These are phyloP conservation scores for Drosophila greeni DNA, from an alignment of 2,888 invertebrate genomes.

Conservation along the genomic window DNA sequence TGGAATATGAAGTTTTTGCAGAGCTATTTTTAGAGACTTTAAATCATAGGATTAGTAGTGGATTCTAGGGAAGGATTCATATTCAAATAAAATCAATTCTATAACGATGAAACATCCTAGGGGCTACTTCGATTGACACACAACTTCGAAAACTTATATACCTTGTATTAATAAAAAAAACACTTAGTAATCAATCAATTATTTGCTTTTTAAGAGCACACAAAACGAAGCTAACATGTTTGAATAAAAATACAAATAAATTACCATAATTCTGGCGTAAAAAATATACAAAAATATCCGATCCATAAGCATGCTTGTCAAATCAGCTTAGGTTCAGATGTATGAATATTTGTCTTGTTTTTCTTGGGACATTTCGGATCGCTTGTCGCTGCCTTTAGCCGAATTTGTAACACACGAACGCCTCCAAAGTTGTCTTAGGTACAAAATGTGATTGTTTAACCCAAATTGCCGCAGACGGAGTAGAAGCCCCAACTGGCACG, in stretches of 20 bases:
- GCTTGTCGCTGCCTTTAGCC: slow-evolving; percentile 47
- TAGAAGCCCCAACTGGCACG: slow-evolving; percentile 47
- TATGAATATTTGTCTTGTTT: slow-evolving; percentile 14
- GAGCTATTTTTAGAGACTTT: not conserved
- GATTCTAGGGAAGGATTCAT: not conserved
- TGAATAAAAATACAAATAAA: slow-evolving; percentile 1
- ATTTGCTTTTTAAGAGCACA: not conserved
- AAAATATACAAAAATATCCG: slow-evolving; percentile 22
- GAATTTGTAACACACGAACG: slow-evolving; percentile 73
- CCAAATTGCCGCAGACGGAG: slow-evolving; percentile 54
- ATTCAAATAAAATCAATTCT: not conserved
- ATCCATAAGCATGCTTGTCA: slow-evolving; percentile 59
- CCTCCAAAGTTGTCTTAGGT: slow-evolving; percentile 62
- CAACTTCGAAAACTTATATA: not conserved
- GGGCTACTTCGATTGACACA: not conserved
- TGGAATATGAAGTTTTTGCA: not conserved
- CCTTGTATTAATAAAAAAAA: not conserved
- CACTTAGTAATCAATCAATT: not conserved
- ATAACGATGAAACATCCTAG: not conserved
- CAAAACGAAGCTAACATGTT: not conserved
- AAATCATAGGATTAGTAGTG: not conserved
- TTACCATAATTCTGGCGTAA: slow-evolving; percentile 10
- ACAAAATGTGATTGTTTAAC: slow-evolving; percentile 70
- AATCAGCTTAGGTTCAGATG: slow-evolving; percentile 52
- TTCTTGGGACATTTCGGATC: slow-evolving; percentile 15